Evolutionary conservation across 1,140 invertebrate species (phyloP), one percentile per base, ranked within the genome.

Genomic region (Augochlora pura): DNA sequence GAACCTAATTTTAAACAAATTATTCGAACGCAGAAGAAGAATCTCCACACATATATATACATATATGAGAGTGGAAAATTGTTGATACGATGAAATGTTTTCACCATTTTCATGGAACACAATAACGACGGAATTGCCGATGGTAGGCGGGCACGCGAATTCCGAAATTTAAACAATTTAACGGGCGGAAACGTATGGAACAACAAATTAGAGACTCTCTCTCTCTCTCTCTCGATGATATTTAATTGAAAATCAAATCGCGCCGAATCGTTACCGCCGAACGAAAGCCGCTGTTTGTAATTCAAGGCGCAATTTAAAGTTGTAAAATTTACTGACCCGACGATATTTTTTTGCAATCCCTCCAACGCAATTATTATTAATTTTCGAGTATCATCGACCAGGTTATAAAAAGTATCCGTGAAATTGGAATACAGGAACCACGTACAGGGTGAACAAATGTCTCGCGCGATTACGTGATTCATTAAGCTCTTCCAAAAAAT

Each of bases 241-340:
- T 66, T 21, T 66, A 72, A 75, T 66, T 25, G 63, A 27, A 66
- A 66, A 65, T 66, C 63, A 52, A 75, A 25, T 65, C 8, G 18
- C 12, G 14, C 18, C 18, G 46, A 9, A 42, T 18, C 12, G 42
- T 25, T 12, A n/a, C n/a, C 2, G 9, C 5, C 62, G 38, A 63
- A 38, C 1, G 27, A 2, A 7, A 9, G 27, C 2, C 6, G 2
- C 18, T n/a, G 18, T 57, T 18, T 57, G 1, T 2, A n/a, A 21
- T 8, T 7, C 4, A 21, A 54, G 14, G 16, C 52, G n/a, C 23
- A 8, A 25, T 25, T n/a, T 27, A 23, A 27, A 60, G 25, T 60
- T 16, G n/a, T 0, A 25, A 2, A 23, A 54, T 21, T 54, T 21
- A 21, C 18, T 54, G 18, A 54, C 21, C 18, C 52, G 52, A 7